Evolutionary conservation across 64 coral and sea anemone species (phyloP).

Genomic region (Porites lutea): DNA sequence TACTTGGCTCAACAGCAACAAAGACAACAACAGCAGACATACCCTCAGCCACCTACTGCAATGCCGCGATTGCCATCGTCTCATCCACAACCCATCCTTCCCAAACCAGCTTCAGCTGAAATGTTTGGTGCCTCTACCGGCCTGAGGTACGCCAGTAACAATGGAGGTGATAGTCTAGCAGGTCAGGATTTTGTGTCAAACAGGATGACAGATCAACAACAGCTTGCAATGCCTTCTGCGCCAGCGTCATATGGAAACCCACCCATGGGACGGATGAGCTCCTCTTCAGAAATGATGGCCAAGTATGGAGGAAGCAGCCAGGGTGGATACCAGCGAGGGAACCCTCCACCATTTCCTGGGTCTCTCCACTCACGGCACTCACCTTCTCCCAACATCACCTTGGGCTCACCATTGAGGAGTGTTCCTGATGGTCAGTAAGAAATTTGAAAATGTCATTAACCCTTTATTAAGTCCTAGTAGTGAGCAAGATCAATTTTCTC

Average conservation of each 20-base stretch:
- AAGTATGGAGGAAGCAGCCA: slow-evolving; percentile 34
- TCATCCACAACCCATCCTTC: slow-evolving; percentile 86
- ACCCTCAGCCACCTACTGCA: slow-evolving; percentile 61
- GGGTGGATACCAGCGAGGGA: slow-evolving; percentile 43
- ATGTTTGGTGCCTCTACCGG: slow-evolving; percentile 59
- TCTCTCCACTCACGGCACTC: slow-evolving; percentile 39
- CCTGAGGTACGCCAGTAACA: slow-evolving; percentile 58
- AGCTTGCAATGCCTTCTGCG: slow-evolving; percentile 26
- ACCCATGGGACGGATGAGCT: slow-evolving; percentile 43
- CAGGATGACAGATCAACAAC: slow-evolving; percentile 64
- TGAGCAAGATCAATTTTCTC: too few species aligned
- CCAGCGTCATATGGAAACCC: slow-evolving; percentile 8
- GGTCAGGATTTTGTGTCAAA: slow-evolving; percentile 64
- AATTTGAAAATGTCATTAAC: too few species aligned
- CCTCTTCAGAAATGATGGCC: slow-evolving; percentile 53
- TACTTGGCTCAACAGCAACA: slow-evolving; percentile 78
- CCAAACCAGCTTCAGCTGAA: slow-evolving; percentile 71
- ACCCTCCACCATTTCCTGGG: slow-evolving; percentile 50
- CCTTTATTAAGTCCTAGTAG: too few species aligned
- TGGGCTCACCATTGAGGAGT: slow-evolving; percentile 75
- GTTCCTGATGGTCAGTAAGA: slow-evolving; percentile 67
- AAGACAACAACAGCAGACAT: slow-evolving; percentile 62
- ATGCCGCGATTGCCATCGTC: slow-evolving; percentile 73
- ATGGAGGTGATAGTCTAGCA: slow-evolving; percentile 6
- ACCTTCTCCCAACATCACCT: slow-evolving; percentile 86